Percentiles rank a stretch among this genome's conserved stretches.
phyloP scores from a whole-genome alignment of 2,113 vertebrate genomes.

The Rallus limicola region DNA sequence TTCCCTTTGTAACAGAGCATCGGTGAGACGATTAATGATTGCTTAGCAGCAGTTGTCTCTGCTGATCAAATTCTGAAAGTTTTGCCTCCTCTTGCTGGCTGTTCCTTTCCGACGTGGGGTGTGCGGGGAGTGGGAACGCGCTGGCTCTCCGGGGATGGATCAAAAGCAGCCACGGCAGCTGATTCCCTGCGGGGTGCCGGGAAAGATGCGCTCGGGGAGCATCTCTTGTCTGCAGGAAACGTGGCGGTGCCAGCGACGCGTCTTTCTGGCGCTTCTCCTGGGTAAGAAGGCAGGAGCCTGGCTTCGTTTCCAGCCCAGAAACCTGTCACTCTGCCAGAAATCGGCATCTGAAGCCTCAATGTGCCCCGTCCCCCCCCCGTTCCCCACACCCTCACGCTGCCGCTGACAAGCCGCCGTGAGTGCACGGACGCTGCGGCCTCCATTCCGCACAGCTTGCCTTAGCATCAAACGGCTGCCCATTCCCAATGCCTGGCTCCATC shows the following conservation, averaged over 20 bases:
- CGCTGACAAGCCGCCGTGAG: conserved; percentile 38
- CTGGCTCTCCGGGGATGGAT: neutral
- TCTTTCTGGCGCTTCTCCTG: neutral
- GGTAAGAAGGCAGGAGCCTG: neutral
- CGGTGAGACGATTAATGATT: neutral
- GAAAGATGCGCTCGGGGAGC: conserved; percentile 51
- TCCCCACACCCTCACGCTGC: neutral
- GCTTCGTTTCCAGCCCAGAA: conserved; percentile 41
- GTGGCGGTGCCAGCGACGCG: neutral
- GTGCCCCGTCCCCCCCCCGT: too few relatives aligned
- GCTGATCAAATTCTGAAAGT: neutral
- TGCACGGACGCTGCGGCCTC: neutral
- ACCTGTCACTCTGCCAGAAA: conserved; percentile 52
- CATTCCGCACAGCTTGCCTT: accelerated
- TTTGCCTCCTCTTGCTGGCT: neutral
- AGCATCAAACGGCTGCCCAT: accelerated
- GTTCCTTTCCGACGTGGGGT: neutral
- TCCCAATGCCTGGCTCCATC: neutral
- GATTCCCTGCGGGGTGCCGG: conserved; percentile 2
- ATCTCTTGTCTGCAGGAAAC: neutral
- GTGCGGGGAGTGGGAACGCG: neutral
- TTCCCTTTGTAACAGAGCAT: neutral
- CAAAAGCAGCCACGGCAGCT: neutral
- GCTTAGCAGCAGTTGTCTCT: neutral
- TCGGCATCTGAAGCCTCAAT: conserved; percentile 1